These are phyloP conservation scores for Incurvaria masculella DNA, from an alignment of 2,888 invertebrate genomes.

Conservation along the genomic window DNA sequence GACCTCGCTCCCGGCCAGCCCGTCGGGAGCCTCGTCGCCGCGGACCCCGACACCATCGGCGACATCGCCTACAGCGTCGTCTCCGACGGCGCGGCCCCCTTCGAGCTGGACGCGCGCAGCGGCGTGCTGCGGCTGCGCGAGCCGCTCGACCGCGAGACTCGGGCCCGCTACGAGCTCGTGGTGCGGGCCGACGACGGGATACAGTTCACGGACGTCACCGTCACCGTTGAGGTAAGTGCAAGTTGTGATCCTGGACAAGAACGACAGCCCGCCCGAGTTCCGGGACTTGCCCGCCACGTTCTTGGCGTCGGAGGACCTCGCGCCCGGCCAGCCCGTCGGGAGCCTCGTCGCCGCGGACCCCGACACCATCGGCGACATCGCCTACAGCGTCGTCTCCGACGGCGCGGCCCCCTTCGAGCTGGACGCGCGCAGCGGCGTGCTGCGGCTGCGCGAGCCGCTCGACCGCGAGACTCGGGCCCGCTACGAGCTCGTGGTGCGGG, in stretches of 20 bases:
- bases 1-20: conserved; percentile 79
- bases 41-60: conserved; percentile 84
- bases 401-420: conserved; percentile 68
- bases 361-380: conserved; percentile 75
- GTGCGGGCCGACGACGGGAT: conserved; percentile 88
- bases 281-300: conserved; percentile 60
- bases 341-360: conserved; percentile 79
- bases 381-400: conserved; percentile 68
- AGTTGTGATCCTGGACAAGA: conserved; percentile 84
- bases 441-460: conserved; percentile 73
- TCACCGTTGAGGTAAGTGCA: conserved; percentile 75
- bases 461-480: conserved; percentile 79
- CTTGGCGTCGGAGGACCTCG: conserved; percentile 81
- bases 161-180: conserved; percentile 72
- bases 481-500: conserved; percentile 77
- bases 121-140: conserved; percentile 74
- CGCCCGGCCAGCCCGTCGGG: conserved; percentile 75
- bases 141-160: conserved; percentile 79
- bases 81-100: conserved; percentile 63
- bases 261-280: conserved; percentile 93
- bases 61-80: conserved; percentile 71
- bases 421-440: conserved; percentile 67
- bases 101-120: conserved; percentile 66
- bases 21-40: conserved; percentile 73
- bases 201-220: conserved; percentile 75